These are phyloP conservation scores for Tupiocoris notatus DNA, from an alignment of 2,888 invertebrate species.

Conservation along the genomic window DNA sequence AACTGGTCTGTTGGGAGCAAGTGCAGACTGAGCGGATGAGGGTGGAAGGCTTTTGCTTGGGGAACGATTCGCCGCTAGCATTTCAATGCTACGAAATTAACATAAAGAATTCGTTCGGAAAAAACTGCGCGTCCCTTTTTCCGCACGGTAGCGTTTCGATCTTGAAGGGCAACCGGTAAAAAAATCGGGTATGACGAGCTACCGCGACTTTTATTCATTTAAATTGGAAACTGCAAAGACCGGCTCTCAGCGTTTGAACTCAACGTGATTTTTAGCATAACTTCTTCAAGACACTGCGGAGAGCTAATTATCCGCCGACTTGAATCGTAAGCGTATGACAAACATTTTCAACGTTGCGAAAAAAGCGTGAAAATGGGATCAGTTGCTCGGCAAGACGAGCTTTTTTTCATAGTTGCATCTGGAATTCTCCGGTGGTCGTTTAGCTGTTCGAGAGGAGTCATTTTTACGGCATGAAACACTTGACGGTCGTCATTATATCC, in stretches of 20 bases:
- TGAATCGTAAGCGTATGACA: not conserved
- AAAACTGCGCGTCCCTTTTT: conserved; percentile 17
- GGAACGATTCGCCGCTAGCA: conserved; percentile 23
- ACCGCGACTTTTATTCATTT: conserved; percentile 17
- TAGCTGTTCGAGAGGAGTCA: too few species aligned
- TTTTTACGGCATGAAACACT: too few species aligned
- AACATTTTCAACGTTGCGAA: not conserved
- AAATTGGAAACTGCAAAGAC: conserved; percentile 1
- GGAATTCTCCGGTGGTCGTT: not conserved
- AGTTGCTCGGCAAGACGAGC: not conserved
- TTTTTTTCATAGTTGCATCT: not conserved
- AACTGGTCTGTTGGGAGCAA: not conserved
- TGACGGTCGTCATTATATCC: too few species aligned
- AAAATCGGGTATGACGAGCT: conserved; percentile 16
- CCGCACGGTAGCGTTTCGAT: not conserved
- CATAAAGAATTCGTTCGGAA: conserved; percentile 46
- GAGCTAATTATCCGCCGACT: not conserved
- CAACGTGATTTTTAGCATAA: conserved; percentile 20
- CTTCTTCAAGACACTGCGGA: not conserved
- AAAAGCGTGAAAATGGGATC: conserved; percentile 23
- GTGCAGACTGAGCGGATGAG: conserved; percentile 1
- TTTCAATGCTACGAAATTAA: conserved; percentile 41
- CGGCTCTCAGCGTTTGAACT: conserved; percentile 13
- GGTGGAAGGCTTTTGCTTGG: conserved; percentile 4
- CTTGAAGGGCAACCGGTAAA: conserved; percentile 10